phyloP scores from a whole-genome alignment of 2,797 vertebrate species.

The Lithobates pipiens region DNA sequence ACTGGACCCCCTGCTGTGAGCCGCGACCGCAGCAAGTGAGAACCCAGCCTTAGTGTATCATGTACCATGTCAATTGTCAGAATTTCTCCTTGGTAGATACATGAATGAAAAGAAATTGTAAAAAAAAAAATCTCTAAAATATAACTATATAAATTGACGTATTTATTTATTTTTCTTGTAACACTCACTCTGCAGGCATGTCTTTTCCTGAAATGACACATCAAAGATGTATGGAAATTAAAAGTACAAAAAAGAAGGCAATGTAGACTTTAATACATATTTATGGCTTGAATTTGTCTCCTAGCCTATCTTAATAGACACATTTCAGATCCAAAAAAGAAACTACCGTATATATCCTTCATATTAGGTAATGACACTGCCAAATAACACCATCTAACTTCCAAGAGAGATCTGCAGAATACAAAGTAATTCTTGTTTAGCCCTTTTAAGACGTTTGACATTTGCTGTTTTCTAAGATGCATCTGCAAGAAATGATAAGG shows the following conservation, averaged over 20 bases:
- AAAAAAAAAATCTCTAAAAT: too few relatives aligned
- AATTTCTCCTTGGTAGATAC: too few relatives aligned
- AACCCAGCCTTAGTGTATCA: too few relatives aligned
- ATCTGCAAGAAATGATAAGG: constrained; percentile 61
- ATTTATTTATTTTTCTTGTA: not conserved
- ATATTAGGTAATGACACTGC: constrained; percentile 44
- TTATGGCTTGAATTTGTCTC: constrained; percentile 34
- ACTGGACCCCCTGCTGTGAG: too few relatives aligned
- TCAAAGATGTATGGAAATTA: constrained; percentile 38
- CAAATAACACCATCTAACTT: constrained; percentile 59
- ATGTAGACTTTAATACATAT: constrained; percentile 41
- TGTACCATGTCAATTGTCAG: too few relatives aligned
- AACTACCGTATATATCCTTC: constrained; percentile 52
- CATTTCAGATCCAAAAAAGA: constrained; percentile 53
- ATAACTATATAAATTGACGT: too few relatives aligned
- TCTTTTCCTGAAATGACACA: not conserved
- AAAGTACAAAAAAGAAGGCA: not conserved
- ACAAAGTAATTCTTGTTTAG: constrained; percentile 60
- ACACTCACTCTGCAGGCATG: constrained; percentile 2
- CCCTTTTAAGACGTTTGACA: constrained; percentile 61
- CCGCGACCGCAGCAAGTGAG: too few relatives aligned
- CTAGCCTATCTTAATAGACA: constrained; percentile 47
- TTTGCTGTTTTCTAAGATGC: constrained; percentile 60
- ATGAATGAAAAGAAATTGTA: too few relatives aligned
- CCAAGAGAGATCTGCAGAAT: constrained; percentile 53